A percentile compares a stretch with the other conserved stretches of the same genome.
Conservation (phyloP, 2,888 invertebrate species). For the Ommatoiulus sabulosus region DNA sequence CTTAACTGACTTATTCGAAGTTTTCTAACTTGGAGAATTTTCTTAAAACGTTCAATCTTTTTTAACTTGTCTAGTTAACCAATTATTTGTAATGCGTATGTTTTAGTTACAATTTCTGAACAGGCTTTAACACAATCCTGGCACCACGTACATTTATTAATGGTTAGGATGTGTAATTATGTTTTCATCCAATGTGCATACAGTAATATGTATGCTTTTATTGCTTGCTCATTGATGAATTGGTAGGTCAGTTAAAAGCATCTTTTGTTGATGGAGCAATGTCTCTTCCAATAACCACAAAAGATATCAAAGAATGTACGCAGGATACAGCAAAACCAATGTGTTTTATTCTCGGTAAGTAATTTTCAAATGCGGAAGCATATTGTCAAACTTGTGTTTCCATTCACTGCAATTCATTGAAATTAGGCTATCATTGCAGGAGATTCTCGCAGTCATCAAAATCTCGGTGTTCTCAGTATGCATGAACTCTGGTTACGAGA, state of each 20-base stretch:
- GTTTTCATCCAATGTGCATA: too few species aligned
- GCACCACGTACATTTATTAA: too few species aligned
- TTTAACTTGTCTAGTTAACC: too few species aligned
- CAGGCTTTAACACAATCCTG: too few species aligned
- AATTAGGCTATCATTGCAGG: slow-evolving; percentile 63
- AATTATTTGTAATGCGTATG: too few species aligned
- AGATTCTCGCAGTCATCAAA: slow-evolving; percentile 69
- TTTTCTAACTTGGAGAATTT: too few species aligned
- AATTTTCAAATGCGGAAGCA: not conserved
- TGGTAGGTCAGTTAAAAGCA: not conserved
- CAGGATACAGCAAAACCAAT: not conserved
- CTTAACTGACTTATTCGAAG: too few species aligned
- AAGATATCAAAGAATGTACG: not conserved
- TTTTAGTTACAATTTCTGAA: too few species aligned
- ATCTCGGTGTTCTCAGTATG: slow-evolving; percentile 64
- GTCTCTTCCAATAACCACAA: not conserved
- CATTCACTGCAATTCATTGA: not conserved
- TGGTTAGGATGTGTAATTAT: too few species aligned
- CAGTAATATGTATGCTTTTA: too few species aligned
- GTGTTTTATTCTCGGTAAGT: not conserved
- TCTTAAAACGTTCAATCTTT: too few species aligned
- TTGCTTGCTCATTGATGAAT: not conserved
- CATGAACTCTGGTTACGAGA: slow-evolving; percentile 62
- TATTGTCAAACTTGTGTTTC: not conserved
- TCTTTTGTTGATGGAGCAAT: not conserved